Percentiles rank a stretch among this genome's conserved stretches.
These are phyloP conservation scores for Gymnobelideus leadbeateri DNA, from an alignment of 2,113 vertebrate species.

Conservation along the genomic window DNA sequence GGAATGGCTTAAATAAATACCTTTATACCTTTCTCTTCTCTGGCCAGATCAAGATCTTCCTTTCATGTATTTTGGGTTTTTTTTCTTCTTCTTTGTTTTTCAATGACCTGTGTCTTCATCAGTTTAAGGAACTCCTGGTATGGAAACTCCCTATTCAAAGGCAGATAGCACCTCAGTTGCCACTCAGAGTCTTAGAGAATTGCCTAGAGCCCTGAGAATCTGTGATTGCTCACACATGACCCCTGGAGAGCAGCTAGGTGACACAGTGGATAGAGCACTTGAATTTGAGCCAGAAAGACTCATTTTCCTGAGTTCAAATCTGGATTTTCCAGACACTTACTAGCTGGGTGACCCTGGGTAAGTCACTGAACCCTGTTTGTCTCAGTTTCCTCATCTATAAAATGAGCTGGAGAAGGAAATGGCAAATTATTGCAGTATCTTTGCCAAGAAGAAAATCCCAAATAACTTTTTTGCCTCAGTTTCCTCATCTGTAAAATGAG, in stretches of 20 bases:
- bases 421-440: not conserved
- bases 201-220: not conserved
- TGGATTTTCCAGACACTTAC: not conserved
- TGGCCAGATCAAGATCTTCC: not conserved
- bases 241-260: not conserved
- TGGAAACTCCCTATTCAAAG: not conserved
- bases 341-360: not conserved
- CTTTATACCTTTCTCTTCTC: not conserved
- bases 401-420: not conserved
- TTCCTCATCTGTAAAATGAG: not conserved
- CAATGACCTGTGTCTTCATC: not conserved
- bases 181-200: not conserved
- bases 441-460: not conserved
- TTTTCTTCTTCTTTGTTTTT: not conserved
- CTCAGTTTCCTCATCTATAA: not conserved
- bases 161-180: not conserved
- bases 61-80: no score
- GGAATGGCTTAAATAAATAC: not conserved
- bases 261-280: no score
- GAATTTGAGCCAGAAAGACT: not conserved
- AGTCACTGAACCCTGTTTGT: not conserved
- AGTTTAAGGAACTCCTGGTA: not conserved
- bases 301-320: not conserved
- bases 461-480: not conserved
- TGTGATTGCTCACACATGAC: not conserved